Evolutionary conservation across 2,113 vertebrate genomes (phyloP), one percentile per base, ranked within the genome.

Genomic region (Oncorhynchus nerka): DNA sequence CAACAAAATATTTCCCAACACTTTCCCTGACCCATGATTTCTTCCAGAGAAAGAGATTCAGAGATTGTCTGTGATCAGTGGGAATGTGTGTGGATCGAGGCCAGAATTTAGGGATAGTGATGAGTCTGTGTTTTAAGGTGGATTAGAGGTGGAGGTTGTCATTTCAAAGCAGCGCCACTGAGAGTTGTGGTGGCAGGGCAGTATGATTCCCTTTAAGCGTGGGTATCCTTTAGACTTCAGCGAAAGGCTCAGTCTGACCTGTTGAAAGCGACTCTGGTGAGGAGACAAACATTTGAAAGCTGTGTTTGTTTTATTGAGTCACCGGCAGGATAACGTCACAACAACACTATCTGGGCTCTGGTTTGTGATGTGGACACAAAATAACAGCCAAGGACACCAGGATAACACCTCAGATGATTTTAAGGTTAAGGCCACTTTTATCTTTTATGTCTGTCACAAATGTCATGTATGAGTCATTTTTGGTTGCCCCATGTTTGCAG

Each of bases 311-410:
- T 85, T 82, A 57, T 19, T 20, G 55, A 57, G 55, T 57, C 55
- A 57, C 4, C 55, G 55, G 77, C 71, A 86, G 74, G 78, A 85
- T 91, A 87, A 90, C 83, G 76, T 90, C 91, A 92, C 70, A 70
- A 57, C 49, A 79, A 73, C 83, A 83, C 78, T 79, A 84, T 57
- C 20, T 20, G 13, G 19, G 55, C 6, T 87, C 83, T 75, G 4
- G 13, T 7, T 12, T 59, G 49, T 85, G 81, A 68, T 85, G 73
- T 73, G 83, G 77, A 82, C 76, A 78, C 68, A 77, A 61, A 77
- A 65, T 57, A 70, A 15, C 66, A 75, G 79, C 62, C 79, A 82
- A 88, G 80, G 85, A 82, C 83, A 77, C 78, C 67, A 45, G 68
- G 81, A 72, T 51, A 83, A 75, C 79, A 78, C 74, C 48, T 16